Conservation (phyloP, 2,888 invertebrate species). For the Calliphora vomitoria region DNA sequence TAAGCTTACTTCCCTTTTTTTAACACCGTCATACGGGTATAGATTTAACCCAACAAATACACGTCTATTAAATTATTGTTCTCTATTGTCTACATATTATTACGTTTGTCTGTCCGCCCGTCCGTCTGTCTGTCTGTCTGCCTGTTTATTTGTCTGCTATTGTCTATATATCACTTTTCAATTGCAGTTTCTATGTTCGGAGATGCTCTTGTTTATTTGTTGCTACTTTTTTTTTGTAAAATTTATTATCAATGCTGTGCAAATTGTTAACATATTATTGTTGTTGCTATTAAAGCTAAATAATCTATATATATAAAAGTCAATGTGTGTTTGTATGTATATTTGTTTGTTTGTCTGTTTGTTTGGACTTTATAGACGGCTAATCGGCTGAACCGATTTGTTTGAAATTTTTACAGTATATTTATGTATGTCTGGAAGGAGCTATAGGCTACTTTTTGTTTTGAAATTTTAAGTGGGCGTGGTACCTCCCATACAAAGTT, state of each 20-base stretch:
- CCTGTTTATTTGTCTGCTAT: slow-evolving; percentile 4
- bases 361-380: too few relatives aligned
- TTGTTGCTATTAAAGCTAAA: slow-evolving; percentile 7
- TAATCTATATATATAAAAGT: too few relatives aligned
- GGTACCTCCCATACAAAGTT: too few relatives aligned
- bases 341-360: too few relatives aligned
- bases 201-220: slow-evolving; percentile 56
- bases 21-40: not conserved
- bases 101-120: not conserved
- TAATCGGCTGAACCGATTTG: too few relatives aligned
- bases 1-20: slow-evolving; percentile 5
- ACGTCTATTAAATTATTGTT: slow-evolving; percentile 25
- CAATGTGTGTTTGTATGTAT: too few relatives aligned
- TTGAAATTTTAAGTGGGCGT: too few relatives aligned
- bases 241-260: slow-evolving; percentile 69
- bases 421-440: too few relatives aligned
- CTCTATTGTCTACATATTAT: slow-evolving; percentile 9
- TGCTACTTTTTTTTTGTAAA: slow-evolving; percentile 28
- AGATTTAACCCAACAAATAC: slow-evolving; percentile 12
- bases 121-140: slow-evolving; percentile 1
- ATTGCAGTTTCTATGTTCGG: slow-evolving; percentile 18
- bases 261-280: slow-evolving; percentile 54
- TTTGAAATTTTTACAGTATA: too few relatives aligned
- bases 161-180: slow-evolving; percentile 44
- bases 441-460: too few relatives aligned